Base-by-base conservation (phyloP, 2,888 invertebrate species). In the Lamellibrachia satsuma region DNA sequence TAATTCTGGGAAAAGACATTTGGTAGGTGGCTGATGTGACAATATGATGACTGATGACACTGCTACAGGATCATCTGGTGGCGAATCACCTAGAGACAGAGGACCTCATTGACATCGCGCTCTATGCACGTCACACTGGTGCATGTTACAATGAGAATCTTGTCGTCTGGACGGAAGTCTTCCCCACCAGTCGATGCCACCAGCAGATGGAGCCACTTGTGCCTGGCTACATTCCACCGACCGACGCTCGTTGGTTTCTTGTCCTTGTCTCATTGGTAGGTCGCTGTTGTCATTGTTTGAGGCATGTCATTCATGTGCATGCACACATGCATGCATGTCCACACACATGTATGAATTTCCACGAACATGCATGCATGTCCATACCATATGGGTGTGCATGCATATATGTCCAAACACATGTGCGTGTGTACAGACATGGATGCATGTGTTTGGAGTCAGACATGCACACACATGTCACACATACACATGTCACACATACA, bases 71-170 rank as follows among this genome's bases (percentile, higher is more conserved):
- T 27, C 98, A 98, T 96, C 97, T 98, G 93, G 96, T 99, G 91
- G 97, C 98, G 93, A 98, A 98, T 8, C 98, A 98, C 96, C 97
- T 98, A 94, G 97, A 97, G 93, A 97, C 97, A 92, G 97, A 97
- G 93, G 98, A 98, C 96, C 97, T 98, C 92, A 97, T 97, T 91
- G 98, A 98, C 95, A 97, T 98, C 1, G 97, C 98, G 95, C 97
- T 98, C 51, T 98, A 97, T 96, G 97, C 98, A 93, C 97, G 97
- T 94, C 97, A 98, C 94, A 98, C 98, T 95, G 97, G 97, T 2
- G 93, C 93, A 60, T 92, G 93, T 57, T 60, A 93, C 60, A 92
- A 91, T 52, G 95, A 95, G 60, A 95, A 96, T 92, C 94, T 96
- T 11, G 95, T 96, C 7, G 95, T 96, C 15, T 96, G 96, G 96